A percentile compares a stretch with the other conserved stretches of the same genome.
Conservation (phyloP, 2,888 invertebrate species). For the Timema podura region DNA sequence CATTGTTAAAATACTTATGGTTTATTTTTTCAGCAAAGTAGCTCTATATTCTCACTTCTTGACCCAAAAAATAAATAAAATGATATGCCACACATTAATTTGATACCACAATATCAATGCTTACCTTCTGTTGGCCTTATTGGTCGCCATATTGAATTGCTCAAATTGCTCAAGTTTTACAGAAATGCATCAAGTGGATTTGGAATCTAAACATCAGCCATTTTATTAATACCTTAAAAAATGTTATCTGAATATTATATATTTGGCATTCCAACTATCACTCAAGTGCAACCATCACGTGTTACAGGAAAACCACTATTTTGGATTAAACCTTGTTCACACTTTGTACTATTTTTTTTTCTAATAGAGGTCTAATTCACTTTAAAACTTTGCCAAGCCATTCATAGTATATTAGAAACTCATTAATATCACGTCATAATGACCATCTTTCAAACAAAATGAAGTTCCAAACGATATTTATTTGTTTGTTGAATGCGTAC, state of each 20-base stretch:
- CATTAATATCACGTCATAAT: too few relatives aligned
- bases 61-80: not conserved
- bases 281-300: too few relatives aligned
- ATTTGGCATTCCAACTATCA: not conserved
- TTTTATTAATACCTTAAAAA: not conserved
- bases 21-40: slow-evolving; percentile 5
- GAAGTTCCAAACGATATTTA: too few relatives aligned
- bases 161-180: slow-evolving; percentile 1
- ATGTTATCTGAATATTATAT: not conserved
- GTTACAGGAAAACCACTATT: too few relatives aligned
- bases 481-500: too few relatives aligned
- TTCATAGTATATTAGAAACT: too few relatives aligned
- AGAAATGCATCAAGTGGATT: not conserved
- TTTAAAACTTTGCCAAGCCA: too few relatives aligned
- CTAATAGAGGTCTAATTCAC: too few relatives aligned
- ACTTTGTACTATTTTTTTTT: too few relatives aligned
- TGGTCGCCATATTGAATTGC: slow-evolving; percentile 5
- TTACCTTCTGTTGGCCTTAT: not conserved
- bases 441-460: too few relatives aligned
- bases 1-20: not conserved
- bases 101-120: not conserved
- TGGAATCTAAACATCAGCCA: slow-evolving; percentile 6
- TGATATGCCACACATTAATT: not conserved
- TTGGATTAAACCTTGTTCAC: too few relatives aligned
- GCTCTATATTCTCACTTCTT: not conserved